A percentile compares a stretch with the other conserved stretches of the same genome.
These are phyloP conservation scores for Phengaris arion DNA, from an alignment of 2,888 invertebrate genomes.

Conservation along the genomic window DNA sequence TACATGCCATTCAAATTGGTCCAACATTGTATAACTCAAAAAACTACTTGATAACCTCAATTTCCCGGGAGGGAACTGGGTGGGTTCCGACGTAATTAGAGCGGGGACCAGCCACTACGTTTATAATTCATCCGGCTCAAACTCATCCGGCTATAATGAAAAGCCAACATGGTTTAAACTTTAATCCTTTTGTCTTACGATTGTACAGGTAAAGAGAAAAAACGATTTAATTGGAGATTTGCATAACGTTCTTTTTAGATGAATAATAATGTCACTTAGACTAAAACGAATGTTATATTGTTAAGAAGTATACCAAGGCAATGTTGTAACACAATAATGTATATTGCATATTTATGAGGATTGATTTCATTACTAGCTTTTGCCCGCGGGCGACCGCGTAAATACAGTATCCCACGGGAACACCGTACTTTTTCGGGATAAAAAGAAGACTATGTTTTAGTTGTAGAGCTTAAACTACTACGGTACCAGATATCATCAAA, in stretches of 20 bases:
- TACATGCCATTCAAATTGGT: neutral
- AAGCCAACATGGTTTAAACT: slow-evolving; percentile 48
- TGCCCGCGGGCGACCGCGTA: too few species aligned
- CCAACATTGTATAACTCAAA: neutral
- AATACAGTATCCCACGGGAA: too few species aligned
- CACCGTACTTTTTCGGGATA: too few species aligned
- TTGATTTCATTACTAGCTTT: too few species aligned
- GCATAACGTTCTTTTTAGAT: neutral
- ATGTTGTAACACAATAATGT: too few species aligned
- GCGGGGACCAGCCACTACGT: slow-evolving; percentile 41
- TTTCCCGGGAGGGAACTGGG: neutral
- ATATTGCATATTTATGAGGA: too few species aligned
- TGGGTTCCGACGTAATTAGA: neutral
- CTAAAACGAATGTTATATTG: too few species aligned
- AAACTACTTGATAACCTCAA: slow-evolving; percentile 9
- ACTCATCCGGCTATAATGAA: slow-evolving; percentile 67
- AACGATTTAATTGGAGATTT: neutral
- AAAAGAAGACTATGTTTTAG: too few species aligned
- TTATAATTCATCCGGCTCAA: slow-evolving; percentile 54
- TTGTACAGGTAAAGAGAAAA: neutral
- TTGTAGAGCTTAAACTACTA: too few species aligned
- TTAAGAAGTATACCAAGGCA: too few species aligned
- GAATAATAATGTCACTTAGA: too few species aligned
- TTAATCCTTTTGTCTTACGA: neutral
- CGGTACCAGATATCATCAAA: too few species aligned